Percentiles rank a stretch among this genome's conserved stretches.
Conservation (phyloP, 2,797 vertebrate genomes). For the Triplophysa bombifrons region DNA sequence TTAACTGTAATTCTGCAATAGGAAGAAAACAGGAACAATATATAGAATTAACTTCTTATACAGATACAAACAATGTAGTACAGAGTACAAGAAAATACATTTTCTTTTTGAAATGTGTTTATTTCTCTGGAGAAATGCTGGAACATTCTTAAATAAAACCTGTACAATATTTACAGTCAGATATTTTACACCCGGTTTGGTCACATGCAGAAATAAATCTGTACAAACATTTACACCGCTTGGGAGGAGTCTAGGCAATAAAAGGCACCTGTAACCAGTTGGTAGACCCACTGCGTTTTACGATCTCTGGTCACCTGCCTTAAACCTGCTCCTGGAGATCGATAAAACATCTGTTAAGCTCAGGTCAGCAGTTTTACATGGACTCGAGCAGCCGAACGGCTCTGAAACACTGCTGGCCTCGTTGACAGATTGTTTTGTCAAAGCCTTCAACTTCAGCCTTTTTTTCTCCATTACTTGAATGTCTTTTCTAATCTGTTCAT, state of each 20-base stretch:
- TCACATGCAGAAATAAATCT: constrained; percentile 72
- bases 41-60: background rate
- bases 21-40: constrained; percentile 17
- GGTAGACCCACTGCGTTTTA: constrained; percentile 59
- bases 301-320: constrained; percentile 49
- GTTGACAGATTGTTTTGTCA: constrained; percentile 18
- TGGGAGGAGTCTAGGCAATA: constrained; percentile 72
- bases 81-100: background rate
- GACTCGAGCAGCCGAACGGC: background rate
- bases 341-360: constrained; percentile 18
- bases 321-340: constrained; percentile 21
- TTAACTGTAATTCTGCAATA: constrained; percentile 16
- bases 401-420: background rate
- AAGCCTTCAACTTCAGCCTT: constrained; percentile 18
- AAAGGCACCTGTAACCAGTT: constrained; percentile 78
- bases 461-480: constrained; percentile 1
- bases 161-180: constrained; percentile 77
- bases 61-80: background rate
- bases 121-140: constrained; percentile 67
- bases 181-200: constrained; percentile 71
- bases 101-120: constrained; percentile 60
- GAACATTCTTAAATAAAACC: constrained; percentile 76
- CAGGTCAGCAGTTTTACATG: constrained; percentile 10
- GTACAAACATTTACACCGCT: constrained; percentile 76
- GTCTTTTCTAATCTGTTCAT: constrained; percentile 25